A percentile compares a stretch with the other conserved stretches of the same genome.
Evolutionary conservation across 2,888 invertebrate species (phyloP).

Genomic region (Papilio elwesi): DNA sequence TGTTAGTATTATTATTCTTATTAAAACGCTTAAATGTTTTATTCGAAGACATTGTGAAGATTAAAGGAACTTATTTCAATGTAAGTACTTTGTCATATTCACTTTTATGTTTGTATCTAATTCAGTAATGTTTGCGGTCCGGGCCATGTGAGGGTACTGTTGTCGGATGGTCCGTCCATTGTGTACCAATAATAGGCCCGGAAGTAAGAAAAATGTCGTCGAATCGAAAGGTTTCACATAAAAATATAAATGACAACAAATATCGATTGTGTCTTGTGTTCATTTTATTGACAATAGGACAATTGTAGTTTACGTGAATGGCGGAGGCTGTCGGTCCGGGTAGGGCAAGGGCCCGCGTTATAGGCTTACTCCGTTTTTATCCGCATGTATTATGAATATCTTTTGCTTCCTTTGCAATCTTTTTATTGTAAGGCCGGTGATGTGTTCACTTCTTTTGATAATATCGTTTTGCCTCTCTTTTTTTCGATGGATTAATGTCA

Average conservation of each 20-base stretch:
- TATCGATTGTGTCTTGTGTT: constrained; percentile 63
- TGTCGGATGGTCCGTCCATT: constrained; percentile 54
- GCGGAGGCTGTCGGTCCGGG: constrained; percentile 40
- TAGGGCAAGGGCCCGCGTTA: constrained; percentile 52
- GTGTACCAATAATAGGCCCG: constrained; percentile 63
- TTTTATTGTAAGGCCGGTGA: constrained; percentile 49
- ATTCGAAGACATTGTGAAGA: neutral
- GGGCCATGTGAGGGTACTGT: constrained; percentile 57
- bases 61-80: neutral
- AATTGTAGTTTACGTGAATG: constrained; percentile 58
- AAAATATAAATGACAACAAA: constrained; percentile 77
- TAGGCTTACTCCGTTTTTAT: constrained; percentile 51
- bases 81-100: constrained; percentile 7
- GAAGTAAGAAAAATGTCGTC: constrained; percentile 67
- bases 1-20: no score
- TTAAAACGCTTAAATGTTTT: no score
- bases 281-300: constrained; percentile 61
- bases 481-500: constrained; percentile 60
- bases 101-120: constrained; percentile 41
- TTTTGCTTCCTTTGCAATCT: constrained; percentile 55
- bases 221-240: constrained; percentile 60
- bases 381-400: constrained; percentile 52
- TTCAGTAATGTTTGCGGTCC: constrained; percentile 62
- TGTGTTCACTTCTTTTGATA: constrained; percentile 46
- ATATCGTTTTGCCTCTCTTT: constrained; percentile 49